These are phyloP conservation scores for Circaetus cinerascens DNA, from an alignment of 2,113 vertebrate species.

Conservation along the genomic window DNA sequence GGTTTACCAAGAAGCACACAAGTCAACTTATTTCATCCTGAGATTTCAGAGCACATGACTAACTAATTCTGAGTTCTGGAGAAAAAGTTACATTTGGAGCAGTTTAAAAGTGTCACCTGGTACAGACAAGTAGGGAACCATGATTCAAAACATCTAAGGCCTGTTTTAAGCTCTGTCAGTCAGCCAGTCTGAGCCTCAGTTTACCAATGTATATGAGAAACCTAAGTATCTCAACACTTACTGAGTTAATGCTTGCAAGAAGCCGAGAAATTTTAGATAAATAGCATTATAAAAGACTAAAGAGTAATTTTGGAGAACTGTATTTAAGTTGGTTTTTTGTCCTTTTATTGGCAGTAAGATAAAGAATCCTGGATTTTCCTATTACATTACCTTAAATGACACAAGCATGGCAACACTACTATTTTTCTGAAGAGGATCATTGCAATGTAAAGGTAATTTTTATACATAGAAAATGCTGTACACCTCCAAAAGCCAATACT, in stretches of 20 bases:
- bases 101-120: neutral
- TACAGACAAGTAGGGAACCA: neutral
- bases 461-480: neutral
- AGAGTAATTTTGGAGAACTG: neutral
- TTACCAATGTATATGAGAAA: neutral
- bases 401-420: neutral
- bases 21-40: neutral
- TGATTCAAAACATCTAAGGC: neutral
- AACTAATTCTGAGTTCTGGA: neutral
- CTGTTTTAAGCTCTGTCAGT: neutral
- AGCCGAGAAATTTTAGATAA: neutral
- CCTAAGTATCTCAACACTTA: neutral
- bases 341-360: neutral
- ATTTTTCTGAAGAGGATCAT: neutral
- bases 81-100: neutral
- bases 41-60: neutral
- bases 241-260: neutral
- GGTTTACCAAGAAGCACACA: neutral
- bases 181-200: neutral
- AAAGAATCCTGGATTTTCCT: neutral
- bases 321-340: neutral
- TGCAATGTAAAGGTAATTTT: neutral
- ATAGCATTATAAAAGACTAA: neutral
- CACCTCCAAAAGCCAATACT: neutral
- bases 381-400: neutral